Conservation (phyloP, 2,888 invertebrate species). For the Cheilosia pagana region DNA sequence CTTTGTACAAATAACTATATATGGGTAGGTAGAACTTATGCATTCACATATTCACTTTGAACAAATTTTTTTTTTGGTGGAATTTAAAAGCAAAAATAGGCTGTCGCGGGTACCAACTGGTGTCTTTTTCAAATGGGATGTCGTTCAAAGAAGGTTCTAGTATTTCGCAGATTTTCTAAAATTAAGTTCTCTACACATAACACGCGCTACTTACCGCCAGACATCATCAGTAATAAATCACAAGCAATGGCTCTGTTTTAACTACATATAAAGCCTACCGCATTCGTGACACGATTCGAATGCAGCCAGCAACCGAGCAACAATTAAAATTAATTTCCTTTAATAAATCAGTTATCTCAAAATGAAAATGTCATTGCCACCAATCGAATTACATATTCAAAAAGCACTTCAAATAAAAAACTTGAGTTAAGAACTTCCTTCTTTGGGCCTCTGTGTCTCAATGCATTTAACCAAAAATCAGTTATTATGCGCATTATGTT, state of each 20-base stretch:
- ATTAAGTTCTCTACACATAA: too few relatives aligned
- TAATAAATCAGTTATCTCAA: slow-evolving; percentile 65
- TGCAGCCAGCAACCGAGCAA: slow-evolving; percentile 35
- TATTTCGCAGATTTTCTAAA: too few relatives aligned
- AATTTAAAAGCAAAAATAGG: too few relatives aligned
- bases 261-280: neutral
- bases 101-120: too few relatives aligned
- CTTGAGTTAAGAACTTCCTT: slow-evolving; percentile 68
- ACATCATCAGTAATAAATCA: slow-evolving; percentile 52
- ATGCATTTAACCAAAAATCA: slow-evolving; percentile 37
- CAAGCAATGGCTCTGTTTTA: slow-evolving; percentile 22
- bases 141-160: too few relatives aligned
- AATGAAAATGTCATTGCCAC: slow-evolving; percentile 68
- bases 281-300: slow-evolving; percentile 26
- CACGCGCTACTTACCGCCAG: slow-evolving; percentile 1
- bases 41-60: too few relatives aligned
- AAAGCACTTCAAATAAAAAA: slow-evolving; percentile 62
- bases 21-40: too few relatives aligned
- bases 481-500: slow-evolving; percentile 60
- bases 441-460: slow-evolving; percentile 33
- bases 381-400: slow-evolving; percentile 67
- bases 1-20: too few relatives aligned
- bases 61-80: too few relatives aligned
- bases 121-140: too few relatives aligned
- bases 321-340: slow-evolving; percentile 69